Percentiles rank a stretch among this genome's conserved stretches.
Conservation (phyloP, 2,113 vertebrate species). For the Gavia stellata region DNA sequence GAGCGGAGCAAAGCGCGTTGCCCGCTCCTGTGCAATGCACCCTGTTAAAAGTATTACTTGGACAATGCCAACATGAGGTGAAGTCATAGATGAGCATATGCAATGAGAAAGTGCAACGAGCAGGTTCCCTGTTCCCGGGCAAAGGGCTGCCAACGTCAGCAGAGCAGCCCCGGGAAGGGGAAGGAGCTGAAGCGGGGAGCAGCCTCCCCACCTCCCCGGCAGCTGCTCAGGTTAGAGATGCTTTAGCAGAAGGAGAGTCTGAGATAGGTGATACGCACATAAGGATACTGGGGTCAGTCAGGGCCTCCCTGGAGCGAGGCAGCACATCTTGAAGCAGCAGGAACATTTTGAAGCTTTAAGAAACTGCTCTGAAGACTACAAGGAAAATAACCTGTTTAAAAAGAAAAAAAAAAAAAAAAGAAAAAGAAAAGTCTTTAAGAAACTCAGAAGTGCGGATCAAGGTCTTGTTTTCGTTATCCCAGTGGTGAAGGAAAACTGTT, state of each 20-base stretch:
- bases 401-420: not conserved
- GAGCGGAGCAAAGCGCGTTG: not conserved
- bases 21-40: rapidly evolving
- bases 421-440: not conserved
- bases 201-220: not conserved
- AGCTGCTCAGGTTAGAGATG: not conserved
- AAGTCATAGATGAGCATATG: not conserved
- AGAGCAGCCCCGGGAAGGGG: not conserved
- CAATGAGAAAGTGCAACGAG: not conserved
- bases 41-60: not conserved
- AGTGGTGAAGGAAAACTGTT: constrained; percentile 16
- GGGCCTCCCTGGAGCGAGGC: not conserved
- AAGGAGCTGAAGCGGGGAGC: not conserved
- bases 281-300: not conserved
- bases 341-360: not conserved
- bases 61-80: rapidly evolving
- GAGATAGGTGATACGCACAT: rapidly evolving
- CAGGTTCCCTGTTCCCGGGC: rapidly evolving
- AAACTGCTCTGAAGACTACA: not conserved
- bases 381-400: not conserved
- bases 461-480: constrained; percentile 28
- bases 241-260: not conserved
- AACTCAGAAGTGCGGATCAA: not conserved
- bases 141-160: not conserved
- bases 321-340: not conserved